Evolutionary conservation across 1,140 invertebrate species (phyloP).

Genomic region (Papilio aristodemus): DNA sequence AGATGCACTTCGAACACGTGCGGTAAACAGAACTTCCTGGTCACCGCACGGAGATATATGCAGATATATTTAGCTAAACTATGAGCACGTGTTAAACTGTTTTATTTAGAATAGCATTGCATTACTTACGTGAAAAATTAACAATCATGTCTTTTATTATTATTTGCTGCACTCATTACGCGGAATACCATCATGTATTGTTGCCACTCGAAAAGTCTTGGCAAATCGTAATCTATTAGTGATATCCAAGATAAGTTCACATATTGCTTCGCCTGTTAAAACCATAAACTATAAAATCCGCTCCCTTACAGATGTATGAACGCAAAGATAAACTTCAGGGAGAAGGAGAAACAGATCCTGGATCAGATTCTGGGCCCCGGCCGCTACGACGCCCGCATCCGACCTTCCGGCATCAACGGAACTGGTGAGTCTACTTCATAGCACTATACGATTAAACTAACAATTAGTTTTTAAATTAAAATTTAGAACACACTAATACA

Average conservation of each 20-base stretch:
- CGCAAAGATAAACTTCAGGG: slow-evolving; percentile 91
- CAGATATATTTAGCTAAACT: slow-evolving; percentile 7
- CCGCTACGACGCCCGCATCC: slow-evolving; percentile 94
- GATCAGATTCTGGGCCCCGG: slow-evolving; percentile 95
- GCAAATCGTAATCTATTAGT: too few species aligned
- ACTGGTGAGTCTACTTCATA: slow-evolving; percentile 87
- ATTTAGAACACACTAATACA: not conserved
- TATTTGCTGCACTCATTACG: not conserved
- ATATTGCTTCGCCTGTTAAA: too few species aligned
- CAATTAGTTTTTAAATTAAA: not conserved
- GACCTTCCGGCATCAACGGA: slow-evolving; percentile 94
- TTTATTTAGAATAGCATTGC: not conserved
- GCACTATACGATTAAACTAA: not conserved
- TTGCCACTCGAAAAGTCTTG: too few species aligned
- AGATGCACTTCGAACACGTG: not conserved
- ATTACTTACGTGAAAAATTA: not conserved
- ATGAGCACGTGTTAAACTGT: not conserved
- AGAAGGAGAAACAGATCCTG: slow-evolving; percentile 96
- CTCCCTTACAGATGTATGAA: slow-evolving; percentile 81
- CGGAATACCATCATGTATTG: too few species aligned
- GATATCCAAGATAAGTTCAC: too few species aligned
- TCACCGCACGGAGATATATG: not conserved
- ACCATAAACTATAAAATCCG: not conserved
- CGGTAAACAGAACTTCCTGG: not conserved
- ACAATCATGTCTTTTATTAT: not conserved